These are phyloP conservation scores for Triops longicaudatus DNA, from an alignment of 1,140 invertebrate genomes.

Conservation along the genomic window DNA sequence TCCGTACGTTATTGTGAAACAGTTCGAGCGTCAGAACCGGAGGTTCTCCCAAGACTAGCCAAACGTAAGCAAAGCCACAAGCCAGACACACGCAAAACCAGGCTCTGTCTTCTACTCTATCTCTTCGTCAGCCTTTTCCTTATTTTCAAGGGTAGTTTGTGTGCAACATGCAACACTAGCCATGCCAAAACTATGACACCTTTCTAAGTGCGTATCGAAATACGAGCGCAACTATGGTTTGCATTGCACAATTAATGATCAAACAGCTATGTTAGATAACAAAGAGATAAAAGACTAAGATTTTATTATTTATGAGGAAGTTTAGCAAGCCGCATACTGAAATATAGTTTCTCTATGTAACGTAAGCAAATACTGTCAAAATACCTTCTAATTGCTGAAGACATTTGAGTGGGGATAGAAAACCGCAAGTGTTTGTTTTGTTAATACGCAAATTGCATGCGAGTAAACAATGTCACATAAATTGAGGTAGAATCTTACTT, in stretches of 20 bases:
- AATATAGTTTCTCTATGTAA: too few relatives aligned
- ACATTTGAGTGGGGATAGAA: too few relatives aligned
- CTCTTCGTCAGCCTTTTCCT: background rate
- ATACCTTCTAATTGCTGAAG: too few relatives aligned
- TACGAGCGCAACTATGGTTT: too few relatives aligned
- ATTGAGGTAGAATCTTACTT: background rate
- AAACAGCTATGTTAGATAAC: too few relatives aligned
- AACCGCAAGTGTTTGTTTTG: too few relatives aligned
- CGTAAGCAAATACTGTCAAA: too few relatives aligned
- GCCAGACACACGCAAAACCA: background rate
- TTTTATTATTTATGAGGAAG: too few relatives aligned
- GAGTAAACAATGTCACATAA: background rate
- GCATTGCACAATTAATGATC: too few relatives aligned
- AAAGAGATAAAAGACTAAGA: too few relatives aligned
- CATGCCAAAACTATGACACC: background rate
- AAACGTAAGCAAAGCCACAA: conserved; percentile 9
- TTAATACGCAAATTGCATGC: background rate
- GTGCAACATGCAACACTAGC: background rate
- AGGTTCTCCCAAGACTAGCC: conserved; percentile 8
- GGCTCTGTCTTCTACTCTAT: background rate
- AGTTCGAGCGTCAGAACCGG: background rate
- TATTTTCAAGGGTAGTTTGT: background rate
- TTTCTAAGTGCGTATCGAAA: background rate
- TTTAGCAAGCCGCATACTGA: too few relatives aligned
- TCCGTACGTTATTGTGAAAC: background rate